phyloP scores from a whole-genome alignment of 2,797 vertebrate genomes.

The Tamandua tetradactyla region DNA sequence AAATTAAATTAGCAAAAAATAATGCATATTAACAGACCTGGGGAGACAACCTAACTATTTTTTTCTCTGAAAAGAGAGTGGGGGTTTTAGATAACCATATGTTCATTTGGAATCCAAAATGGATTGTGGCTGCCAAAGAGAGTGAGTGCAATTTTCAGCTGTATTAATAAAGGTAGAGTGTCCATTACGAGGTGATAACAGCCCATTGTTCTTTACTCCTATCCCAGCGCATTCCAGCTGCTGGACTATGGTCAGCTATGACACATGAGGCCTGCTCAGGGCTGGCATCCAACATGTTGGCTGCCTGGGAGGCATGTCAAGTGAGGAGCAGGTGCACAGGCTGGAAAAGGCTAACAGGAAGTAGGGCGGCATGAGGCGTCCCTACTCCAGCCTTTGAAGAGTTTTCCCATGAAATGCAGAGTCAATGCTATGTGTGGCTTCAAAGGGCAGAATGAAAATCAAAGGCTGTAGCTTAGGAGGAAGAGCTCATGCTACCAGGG shows the following conservation, averaged over 20 bases:
- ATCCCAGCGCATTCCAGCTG: neutral
- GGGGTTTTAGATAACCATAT: slow-evolving; percentile 52
- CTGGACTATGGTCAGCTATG: neutral
- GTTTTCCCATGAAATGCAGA: neutral
- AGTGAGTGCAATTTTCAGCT: neutral
- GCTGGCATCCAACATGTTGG: neutral
- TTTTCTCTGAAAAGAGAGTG: neutral
- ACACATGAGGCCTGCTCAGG: neutral
- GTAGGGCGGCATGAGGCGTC: neutral
- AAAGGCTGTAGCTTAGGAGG: neutral
- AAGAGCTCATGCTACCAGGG: too few relatives aligned
- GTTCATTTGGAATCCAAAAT: slow-evolving; percentile 59
- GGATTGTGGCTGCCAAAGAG: slow-evolving; percentile 43
- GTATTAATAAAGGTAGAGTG: slow-evolving; percentile 45
- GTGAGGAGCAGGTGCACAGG: neutral
- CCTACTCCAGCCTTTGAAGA: neutral
- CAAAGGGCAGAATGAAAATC: neutral
- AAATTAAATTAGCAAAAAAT: slow-evolving; percentile 15
- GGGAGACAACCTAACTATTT: neutral
- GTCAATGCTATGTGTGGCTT: neutral
- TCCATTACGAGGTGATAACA: slow-evolving; percentile 35
- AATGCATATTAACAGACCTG: neutral
- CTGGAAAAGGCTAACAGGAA: neutral
- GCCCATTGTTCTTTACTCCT: neutral
- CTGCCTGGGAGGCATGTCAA: neutral